Evolutionary conservation across 1,140 invertebrate species (phyloP).

Genomic region (Melitaea cinxia): DNA sequence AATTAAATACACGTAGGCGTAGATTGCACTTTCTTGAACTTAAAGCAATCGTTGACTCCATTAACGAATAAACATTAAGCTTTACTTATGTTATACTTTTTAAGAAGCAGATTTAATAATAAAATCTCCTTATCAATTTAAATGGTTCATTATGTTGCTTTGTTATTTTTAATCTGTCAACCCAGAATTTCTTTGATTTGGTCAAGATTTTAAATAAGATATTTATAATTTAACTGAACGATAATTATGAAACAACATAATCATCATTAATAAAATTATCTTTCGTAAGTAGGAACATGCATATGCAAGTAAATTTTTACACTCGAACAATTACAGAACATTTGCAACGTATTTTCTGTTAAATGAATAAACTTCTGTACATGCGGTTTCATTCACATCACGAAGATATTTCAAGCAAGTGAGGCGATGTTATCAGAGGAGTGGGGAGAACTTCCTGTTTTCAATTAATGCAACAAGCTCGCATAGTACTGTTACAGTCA

Average conservation of each 20-base stretch:
- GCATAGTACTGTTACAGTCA: conserved; percentile 20
- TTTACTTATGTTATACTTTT: neutral
- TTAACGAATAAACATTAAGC: conserved; percentile 26
- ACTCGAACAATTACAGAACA: neutral
- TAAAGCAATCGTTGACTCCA: conserved; percentile 43
- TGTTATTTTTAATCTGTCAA: neutral
- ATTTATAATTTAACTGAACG: neutral
- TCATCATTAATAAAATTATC: neutral
- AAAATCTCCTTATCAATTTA: neutral
- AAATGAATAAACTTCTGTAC: neutral
- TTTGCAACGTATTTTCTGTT: conserved; percentile 3
- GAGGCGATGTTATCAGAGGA: conserved; percentile 38
- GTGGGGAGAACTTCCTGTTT: conserved; percentile 51
- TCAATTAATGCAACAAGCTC: conserved; percentile 62
- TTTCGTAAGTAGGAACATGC: neutral
- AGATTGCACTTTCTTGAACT: conserved; percentile 49
- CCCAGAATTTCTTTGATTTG: too few relatives aligned
- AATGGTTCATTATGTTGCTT: neutral
- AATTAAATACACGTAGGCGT: conserved; percentile 46
- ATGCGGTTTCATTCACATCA: conserved; percentile 25
- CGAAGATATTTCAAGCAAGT: conserved; percentile 33
- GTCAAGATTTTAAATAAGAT: too few relatives aligned
- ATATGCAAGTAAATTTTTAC: neutral
- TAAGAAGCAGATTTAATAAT: neutral
- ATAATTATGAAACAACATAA: neutral